phyloP scores from a whole-genome alignment of 2,797 vertebrate genomes.

The Siniperca obscura region DNA sequence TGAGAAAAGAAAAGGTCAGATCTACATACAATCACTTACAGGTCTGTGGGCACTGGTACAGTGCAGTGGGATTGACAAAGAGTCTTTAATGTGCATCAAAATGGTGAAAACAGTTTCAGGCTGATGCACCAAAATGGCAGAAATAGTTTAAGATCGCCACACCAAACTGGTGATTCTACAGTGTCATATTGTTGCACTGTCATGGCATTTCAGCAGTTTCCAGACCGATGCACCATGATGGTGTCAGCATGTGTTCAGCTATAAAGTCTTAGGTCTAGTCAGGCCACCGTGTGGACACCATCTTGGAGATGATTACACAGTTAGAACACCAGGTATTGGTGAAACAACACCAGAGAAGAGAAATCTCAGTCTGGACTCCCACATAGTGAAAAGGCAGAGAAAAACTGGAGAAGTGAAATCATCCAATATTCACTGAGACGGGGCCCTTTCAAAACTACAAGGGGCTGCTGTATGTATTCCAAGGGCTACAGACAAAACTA shows the following conservation, averaged over 20 bases:
- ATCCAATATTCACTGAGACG: slow-evolving; percentile 80
- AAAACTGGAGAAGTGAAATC: slow-evolving; percentile 57
- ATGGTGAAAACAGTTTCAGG: slow-evolving; percentile 77
- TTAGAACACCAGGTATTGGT: slow-evolving; percentile 59
- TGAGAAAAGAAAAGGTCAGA: slow-evolving; percentile 87
- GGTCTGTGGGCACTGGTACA: slow-evolving; percentile 96
- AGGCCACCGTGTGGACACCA: slow-evolving; percentile 62
- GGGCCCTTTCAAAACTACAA: slow-evolving; percentile 60
- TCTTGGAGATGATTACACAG: slow-evolving; percentile 62
- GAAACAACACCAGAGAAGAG: slow-evolving; percentile 60
- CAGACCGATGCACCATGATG: slow-evolving; percentile 73
- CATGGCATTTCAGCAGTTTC: slow-evolving; percentile 63
- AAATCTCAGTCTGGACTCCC: slow-evolving; percentile 50
- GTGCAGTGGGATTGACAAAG: slow-evolving; percentile 90
- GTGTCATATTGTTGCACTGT: slow-evolving; percentile 70
- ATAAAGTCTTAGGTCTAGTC: slow-evolving; percentile 66
- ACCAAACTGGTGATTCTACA: slow-evolving; percentile 66
- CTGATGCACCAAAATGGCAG: slow-evolving; percentile 78
- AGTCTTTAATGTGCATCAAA: slow-evolving; percentile 89
- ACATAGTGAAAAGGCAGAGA: slow-evolving; percentile 71
- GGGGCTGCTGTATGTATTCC: slow-evolving; percentile 48
- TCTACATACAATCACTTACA: slow-evolving; percentile 95
- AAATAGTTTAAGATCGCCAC: slow-evolving; percentile 66
- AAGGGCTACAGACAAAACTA: slow-evolving; percentile 56
- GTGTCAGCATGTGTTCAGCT: slow-evolving; percentile 53